Conservation (phyloP, 2,888 invertebrate genomes). For the Eupithecia pulchellata region DNA sequence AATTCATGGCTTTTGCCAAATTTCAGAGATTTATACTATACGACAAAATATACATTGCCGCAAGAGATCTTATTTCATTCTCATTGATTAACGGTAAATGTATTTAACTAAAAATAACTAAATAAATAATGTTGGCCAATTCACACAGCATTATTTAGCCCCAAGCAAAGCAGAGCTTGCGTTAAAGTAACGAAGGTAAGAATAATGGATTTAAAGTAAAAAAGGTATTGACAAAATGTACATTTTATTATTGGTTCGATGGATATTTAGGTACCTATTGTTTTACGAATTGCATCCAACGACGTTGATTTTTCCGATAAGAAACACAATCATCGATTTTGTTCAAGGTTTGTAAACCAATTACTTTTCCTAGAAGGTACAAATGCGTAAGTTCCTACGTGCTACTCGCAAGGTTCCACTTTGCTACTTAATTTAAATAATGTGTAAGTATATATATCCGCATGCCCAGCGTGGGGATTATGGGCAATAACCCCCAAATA, state of each 20-base stretch:
- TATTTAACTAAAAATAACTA: background rate
- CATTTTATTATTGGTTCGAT: background rate
- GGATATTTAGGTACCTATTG: background rate
- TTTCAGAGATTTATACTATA: background rate
- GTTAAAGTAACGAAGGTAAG: background rate
- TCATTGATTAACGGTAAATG: background rate
- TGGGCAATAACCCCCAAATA: too few species aligned
- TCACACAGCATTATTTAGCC: too few species aligned
- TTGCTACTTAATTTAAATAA: background rate
- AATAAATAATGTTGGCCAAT: too few species aligned
- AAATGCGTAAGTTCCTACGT: conserved; percentile 12
- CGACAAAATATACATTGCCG: background rate
- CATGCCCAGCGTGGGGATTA: too few species aligned
- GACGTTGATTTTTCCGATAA: conserved; percentile 23
- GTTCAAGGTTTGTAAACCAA: conserved; percentile 25
- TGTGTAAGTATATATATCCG: too few species aligned
- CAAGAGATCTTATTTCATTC: background rate
- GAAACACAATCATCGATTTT: conserved; percentile 19
- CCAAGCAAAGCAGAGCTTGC: too few species aligned
- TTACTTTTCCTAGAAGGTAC: conserved; percentile 1
- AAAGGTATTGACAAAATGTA: background rate
- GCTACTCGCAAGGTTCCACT: background rate
- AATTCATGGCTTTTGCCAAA: background rate
- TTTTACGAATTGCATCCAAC: background rate
- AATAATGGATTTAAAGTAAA: background rate